These are phyloP conservation scores for Calephelis nemesis DNA, from an alignment of 1,140 invertebrate genomes.

Conservation along the genomic window DNA sequence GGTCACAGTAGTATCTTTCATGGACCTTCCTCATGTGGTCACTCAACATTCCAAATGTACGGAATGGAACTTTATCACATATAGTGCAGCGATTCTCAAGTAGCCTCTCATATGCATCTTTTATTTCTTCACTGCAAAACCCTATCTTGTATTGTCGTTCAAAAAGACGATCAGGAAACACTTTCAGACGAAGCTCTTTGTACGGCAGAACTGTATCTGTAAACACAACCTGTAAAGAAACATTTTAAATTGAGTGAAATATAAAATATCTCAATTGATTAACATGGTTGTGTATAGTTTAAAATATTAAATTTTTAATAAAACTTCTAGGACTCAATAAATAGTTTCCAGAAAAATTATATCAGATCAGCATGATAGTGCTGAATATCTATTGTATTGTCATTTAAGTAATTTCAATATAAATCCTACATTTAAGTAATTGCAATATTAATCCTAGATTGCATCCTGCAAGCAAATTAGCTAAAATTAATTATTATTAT, in stretches of 20 bases:
- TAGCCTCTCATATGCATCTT: conserved; percentile 87
- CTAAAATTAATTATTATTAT: too few species aligned
- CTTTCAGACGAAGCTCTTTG: conserved; percentile 79
- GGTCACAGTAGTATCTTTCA: conserved; percentile 92
- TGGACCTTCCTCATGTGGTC: conserved; percentile 93
- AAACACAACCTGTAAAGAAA: conserved; percentile 83
- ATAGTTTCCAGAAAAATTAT: too few species aligned
- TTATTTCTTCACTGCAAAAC: conserved; percentile 87
- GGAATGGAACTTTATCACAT: conserved; percentile 84
- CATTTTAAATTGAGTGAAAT: neutral
- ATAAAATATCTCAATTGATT: too few species aligned
- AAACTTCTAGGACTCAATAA: too few species aligned
- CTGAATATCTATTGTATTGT: too few species aligned
- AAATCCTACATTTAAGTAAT: too few species aligned
- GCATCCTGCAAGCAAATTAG: too few species aligned
- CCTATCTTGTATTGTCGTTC: conserved; percentile 90
- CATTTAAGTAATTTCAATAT: too few species aligned
- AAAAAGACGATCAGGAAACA: conserved; percentile 76
- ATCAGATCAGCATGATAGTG: too few species aligned
- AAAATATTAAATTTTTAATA: too few species aligned
- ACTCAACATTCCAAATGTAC: conserved; percentile 86
- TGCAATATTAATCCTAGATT: too few species aligned
- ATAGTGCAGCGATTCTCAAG: conserved; percentile 88
- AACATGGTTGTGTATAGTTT: too few species aligned
- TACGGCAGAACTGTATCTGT: conserved; percentile 82